Percentiles rank a stretch among this genome's conserved stretches.
phyloP scores from a whole-genome alignment of 2,113 vertebrate genomes.

The Nematolebias whitei region DNA sequence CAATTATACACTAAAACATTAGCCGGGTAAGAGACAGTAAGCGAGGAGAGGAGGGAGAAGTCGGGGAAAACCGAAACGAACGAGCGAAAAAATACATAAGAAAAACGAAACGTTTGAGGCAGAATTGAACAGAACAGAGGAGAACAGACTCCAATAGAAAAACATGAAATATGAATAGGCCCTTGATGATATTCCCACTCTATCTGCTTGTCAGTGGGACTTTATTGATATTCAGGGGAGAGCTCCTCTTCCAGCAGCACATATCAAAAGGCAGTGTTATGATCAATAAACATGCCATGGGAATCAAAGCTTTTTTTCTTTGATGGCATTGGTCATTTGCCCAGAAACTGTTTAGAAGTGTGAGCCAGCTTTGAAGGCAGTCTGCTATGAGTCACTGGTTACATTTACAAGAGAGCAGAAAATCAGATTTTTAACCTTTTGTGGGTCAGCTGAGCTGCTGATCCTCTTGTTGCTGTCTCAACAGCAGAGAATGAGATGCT shows the following conservation, averaged over 20 bases:
- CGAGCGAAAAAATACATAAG: slow-evolving; percentile 1
- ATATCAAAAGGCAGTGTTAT: slow-evolving; percentile 75
- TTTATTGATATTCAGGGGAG: slow-evolving; percentile 72
- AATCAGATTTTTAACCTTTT: slow-evolving; percentile 66
- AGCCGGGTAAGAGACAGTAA: slow-evolving; percentile 35
- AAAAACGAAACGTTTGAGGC: slow-evolving; percentile 55
- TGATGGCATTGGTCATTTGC: slow-evolving; percentile 74
- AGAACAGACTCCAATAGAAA: slow-evolving; percentile 63
- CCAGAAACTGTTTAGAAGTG: slow-evolving; percentile 69
- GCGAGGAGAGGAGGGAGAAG: slow-evolving; percentile 3
- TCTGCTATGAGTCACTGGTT: slow-evolving; percentile 56
- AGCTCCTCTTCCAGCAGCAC: slow-evolving; percentile 57
- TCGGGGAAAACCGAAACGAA: slow-evolving; percentile 46
- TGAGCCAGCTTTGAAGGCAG: slow-evolving; percentile 53
- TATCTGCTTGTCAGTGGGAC: slow-evolving; percentile 68
- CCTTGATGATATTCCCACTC: slow-evolving; percentile 70
- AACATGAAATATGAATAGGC: slow-evolving; percentile 70
- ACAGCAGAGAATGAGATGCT: slow-evolving; percentile 20
- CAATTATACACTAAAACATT: slow-evolving; percentile 51
- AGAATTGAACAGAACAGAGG: slow-evolving; percentile 61
- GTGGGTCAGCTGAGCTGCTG: slow-evolving; percentile 45
- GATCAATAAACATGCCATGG: slow-evolving; percentile 76
- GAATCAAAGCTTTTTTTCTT: slow-evolving; percentile 71
- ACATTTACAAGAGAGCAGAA: slow-evolving; percentile 66
- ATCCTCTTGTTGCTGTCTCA: slow-evolving; percentile 45